phyloP scores from a whole-genome alignment of 2,113 vertebrate species.

The Anoplopoma fimbria region DNA sequence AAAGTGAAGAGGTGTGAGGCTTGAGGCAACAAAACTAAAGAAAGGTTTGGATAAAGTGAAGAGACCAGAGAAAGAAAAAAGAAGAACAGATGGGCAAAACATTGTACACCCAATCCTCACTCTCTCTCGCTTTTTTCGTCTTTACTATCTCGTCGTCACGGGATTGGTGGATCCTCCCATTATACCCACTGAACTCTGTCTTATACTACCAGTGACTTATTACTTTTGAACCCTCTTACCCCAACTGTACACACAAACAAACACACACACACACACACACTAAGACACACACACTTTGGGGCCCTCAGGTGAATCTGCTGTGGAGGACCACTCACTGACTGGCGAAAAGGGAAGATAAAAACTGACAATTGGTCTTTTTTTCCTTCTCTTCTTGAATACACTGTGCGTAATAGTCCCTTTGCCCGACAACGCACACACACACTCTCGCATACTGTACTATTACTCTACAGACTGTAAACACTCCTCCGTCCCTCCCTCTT shows the following conservation, averaged over 20 bases:
- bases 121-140: background rate
- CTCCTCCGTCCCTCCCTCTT: conserved; percentile 45
- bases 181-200: conserved; percentile 33
- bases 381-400: conserved; percentile 47
- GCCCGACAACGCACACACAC: conserved; percentile 9
- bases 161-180: conserved; percentile 31
- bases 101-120: background rate
- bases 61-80: background rate
- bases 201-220: conserved; percentile 39
- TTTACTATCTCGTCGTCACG: background rate
- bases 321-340: conserved; percentile 23
- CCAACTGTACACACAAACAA: conserved; percentile 12
- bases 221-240: conserved; percentile 20
- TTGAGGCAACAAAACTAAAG: background rate
- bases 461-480: conserved; percentile 23
- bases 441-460: conserved; percentile 17
- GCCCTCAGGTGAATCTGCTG: conserved; percentile 56
- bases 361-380: conserved; percentile 29
- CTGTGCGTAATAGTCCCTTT: conserved; percentile 57
- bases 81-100: conserved; percentile 9
- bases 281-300: conserved; percentile 7
- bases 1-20: background rate
- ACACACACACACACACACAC: conserved; percentile 18
- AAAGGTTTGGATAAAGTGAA: background rate
- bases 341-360: conserved; percentile 12